Base-by-base conservation (phyloP, 2,888 invertebrate genomes). In the Cetonia aurata region DNA sequence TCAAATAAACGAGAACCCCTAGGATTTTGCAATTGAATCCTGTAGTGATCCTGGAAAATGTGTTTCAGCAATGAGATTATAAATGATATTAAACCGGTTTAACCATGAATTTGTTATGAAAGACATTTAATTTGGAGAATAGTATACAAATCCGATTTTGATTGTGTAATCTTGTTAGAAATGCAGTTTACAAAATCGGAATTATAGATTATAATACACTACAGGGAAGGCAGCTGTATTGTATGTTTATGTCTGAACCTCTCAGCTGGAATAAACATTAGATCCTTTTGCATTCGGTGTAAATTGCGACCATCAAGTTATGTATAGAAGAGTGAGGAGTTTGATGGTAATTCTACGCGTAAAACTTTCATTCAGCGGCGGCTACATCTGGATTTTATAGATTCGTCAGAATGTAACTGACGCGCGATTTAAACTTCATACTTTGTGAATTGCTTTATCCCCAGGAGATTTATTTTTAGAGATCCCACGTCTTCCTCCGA, bases 391-490 rank as follows among this genome's bases (percentile, higher is more conserved):
- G 56, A 56, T 56, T 56, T 56, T 56, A 56, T 56, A 41, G 56
- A 56, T 56, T 17, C 15, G 56, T 41, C 15, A 17, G 37, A 56
- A 56, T 37, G 56, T 56, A 56, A 56, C 56, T 37, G 56, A 56
- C 37, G 25, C 56, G 57, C 42, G 44, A 57, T 57, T 57, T 57
- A 57, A 57, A 57, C 57, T 57, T 57, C 57, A 57, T 57, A 57
- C 42, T 44, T 57, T 57, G 19, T 42, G 57, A 57, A 57, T 57
- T 57, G 57, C 57, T 57, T 57, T 57, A 57, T 57, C 57, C n/a
- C 57, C 57, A 19, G 42, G 42, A 57, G 42, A 57, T 57, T 57
- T 57, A 57, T 57, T 57, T 57, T 57, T 57, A 57, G 42, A 17
- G 57, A 42, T 42, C 42, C 33, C 17, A 56, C 37, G 41, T 41